phyloP scores from a whole-genome alignment of 2,797 vertebrate genomes.

The Alca torda region DNA sequence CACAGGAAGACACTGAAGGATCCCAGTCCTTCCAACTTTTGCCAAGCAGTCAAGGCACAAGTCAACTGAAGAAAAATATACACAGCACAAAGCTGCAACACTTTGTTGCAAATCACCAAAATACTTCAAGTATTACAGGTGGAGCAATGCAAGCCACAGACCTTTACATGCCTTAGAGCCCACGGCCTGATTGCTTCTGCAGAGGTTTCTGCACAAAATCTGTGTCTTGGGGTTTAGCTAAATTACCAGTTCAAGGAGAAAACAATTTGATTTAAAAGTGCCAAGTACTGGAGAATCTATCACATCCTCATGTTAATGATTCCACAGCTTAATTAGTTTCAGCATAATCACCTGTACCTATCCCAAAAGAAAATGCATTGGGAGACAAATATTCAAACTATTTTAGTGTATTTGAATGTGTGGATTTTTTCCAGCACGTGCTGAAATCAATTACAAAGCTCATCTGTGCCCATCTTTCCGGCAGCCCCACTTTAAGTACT shows the following conservation, averaged over 20 bases:
- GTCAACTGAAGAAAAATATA: not conserved
- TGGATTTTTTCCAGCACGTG: not conserved
- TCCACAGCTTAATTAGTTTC: not conserved
- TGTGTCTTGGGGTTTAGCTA: not conserved
- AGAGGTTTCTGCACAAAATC: not conserved
- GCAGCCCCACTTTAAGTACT: not conserved
- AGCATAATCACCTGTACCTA: not conserved
- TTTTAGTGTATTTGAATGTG: not conserved
- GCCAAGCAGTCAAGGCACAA: constrained; percentile 41
- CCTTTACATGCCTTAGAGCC: not conserved
- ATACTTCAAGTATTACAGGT: not conserved
- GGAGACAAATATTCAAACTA: not conserved
- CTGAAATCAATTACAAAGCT: not conserved
- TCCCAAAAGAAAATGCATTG: not conserved
- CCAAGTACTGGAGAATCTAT: not conserved
- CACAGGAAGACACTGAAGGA: not conserved
- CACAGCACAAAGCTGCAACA: not conserved
- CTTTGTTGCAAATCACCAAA: not conserved
- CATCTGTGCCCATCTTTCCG: not conserved
- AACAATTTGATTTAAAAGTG: not conserved
- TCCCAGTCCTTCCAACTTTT: constrained; percentile 11
- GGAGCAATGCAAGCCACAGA: not conserved
- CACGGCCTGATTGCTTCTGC: accelerated
- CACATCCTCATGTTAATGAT: not conserved
- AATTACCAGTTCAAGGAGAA: not conserved